Conservation (phyloP, 2,113 vertebrate species). For the Siniperca knerii region DNA sequence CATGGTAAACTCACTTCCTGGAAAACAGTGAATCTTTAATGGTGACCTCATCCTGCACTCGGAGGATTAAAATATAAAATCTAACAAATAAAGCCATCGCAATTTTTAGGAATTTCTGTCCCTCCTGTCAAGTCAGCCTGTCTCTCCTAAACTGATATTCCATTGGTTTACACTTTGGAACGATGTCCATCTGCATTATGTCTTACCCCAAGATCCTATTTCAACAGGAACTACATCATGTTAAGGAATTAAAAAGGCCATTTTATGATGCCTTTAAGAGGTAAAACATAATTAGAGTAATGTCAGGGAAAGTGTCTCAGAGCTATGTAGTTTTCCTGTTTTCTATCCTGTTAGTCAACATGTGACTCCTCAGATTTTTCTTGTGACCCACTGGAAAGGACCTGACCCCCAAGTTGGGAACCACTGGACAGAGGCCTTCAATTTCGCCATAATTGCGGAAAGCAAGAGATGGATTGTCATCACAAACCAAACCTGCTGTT, state of each 20-base stretch:
- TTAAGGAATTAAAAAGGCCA: no score
- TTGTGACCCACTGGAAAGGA: not conserved
- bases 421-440: not conserved
- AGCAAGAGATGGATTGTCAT: conserved; percentile 3
- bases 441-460: not conserved
- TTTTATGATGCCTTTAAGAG: no score
- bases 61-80: not conserved
- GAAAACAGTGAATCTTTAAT: conserved; percentile 20
- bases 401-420: not conserved
- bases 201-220: no score
- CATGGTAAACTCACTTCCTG: not conserved
- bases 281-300: no score
- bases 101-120: not conserved
- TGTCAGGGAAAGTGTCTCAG: not conserved
- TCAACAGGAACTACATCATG: no score
- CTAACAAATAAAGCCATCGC: not conserved
- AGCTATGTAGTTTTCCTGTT: not conserved
- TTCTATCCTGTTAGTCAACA: not conserved
- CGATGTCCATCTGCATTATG: no score
- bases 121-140: not conserved
- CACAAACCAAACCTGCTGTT: not conserved
- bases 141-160: not conserved
- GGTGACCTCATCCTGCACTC: not conserved
- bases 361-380: not conserved
- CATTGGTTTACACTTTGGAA: no score